A percentile compares a stretch with the other conserved stretches of the same genome.
These are phyloP conservation scores for Chiroxiphia lanceolata DNA, from an alignment of 2,797 vertebrate species.

Conservation along the genomic window DNA sequence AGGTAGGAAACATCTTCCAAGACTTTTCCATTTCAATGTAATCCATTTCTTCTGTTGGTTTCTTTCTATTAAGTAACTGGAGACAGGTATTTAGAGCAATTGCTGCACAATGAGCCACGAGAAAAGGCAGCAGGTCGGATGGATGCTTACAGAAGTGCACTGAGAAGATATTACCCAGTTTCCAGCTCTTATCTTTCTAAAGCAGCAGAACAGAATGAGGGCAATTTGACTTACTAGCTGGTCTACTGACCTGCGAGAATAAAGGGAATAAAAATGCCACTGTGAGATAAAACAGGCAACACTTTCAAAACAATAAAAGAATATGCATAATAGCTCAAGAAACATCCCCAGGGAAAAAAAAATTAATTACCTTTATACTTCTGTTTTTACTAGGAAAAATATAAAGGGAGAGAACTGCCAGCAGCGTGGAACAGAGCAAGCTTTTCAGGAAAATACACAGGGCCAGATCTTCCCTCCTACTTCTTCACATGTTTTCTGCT, in stretches of 20 bases:
- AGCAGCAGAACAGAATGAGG: constrained; percentile 38
- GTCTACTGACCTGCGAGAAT: constrained; percentile 12
- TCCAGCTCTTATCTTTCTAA: background rate
- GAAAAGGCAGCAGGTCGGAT: background rate
- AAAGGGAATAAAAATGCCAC: constrained; percentile 10
- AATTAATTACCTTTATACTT: background rate
- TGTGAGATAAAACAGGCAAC: background rate
- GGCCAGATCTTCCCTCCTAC: background rate
- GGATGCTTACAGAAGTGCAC: background rate
- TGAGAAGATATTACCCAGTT: background rate
- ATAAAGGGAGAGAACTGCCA: background rate
- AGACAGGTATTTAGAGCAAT: background rate
- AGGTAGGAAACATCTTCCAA: background rate
- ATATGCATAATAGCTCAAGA: background rate
- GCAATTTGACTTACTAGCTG: background rate
- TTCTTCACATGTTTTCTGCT: constrained; percentile 25
- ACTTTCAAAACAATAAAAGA: background rate
- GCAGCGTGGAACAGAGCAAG: background rate
- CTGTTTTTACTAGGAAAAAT: background rate
- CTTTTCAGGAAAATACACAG: constrained; percentile 44
- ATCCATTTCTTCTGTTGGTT: background rate
- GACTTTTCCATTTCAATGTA: background rate
- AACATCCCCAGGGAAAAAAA: background rate
- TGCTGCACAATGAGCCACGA: background rate
- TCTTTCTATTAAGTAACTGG: background rate